Evolutionary conservation across 2,113 vertebrate genomes (phyloP), one percentile per base, ranked within the genome.

Genomic region (Cisticola juncidis): DNA sequence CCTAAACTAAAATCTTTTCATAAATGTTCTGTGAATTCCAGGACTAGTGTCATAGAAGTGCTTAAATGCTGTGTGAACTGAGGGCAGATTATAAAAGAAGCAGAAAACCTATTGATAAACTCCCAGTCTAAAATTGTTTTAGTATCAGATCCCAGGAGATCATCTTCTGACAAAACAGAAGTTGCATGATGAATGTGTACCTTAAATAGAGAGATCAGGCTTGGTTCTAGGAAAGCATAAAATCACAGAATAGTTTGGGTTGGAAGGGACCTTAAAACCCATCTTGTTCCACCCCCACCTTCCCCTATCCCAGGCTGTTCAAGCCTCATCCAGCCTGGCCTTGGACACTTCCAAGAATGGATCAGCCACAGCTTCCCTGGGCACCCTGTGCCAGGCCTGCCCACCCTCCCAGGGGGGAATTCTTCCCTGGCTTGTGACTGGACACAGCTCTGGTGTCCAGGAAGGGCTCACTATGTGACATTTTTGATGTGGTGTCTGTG

Each of bases 321-420:
- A 36, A 51, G 26, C 3, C 26, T 12, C 1, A 2, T 57, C 66
- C 66, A 64, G 0, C 18, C 22, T 38, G 58, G 26, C 12, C 15
- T 19, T 17, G 69, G 0, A 3, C 60, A 21, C 48, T 48, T 11
- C 18, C 48, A 79, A 65, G 44, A 44, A 21, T 51, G 44, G 22
- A 1, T 58, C 68, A 73, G 24, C 29, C 40, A 6, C 74, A 87
- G 31, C 58, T 44, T 3, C 42, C 8, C 25, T 35, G 50, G 33
- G 17, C 35, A 56, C 0, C 20, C 65, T 48, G 65, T 56, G 83
- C 48, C 74, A 71, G 85, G 21, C 3, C 16, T 71, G 3, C 1
- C 24, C 35, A 22, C 21, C 26, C n/a, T 57, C 36, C 0, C 31
- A 57, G 58, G 42, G 50, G 44, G 45, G 33, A 14, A 51, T 88